Percentiles rank a stretch among this genome's conserved stretches.
Evolutionary conservation across 2,797 vertebrate species (phyloP).

Genomic region (Avahi laniger): DNA sequence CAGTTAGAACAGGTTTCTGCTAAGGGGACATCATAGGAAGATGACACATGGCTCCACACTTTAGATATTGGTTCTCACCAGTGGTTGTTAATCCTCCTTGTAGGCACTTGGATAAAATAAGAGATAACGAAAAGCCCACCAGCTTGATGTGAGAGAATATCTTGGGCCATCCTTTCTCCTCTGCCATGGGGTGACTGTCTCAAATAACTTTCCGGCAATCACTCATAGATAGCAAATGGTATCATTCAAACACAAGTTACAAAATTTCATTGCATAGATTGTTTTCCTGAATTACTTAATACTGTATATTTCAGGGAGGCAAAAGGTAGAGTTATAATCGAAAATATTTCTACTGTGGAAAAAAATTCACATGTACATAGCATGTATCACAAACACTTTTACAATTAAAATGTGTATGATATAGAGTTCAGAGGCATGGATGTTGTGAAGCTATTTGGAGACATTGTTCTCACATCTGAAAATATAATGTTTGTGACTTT

Average conservation of each 20-base stretch:
- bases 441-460: background rate
- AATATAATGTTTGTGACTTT: background rate
- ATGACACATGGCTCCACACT: background rate
- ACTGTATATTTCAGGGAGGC: background rate
- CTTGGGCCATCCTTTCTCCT: background rate
- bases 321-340: background rate
- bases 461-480: slow-evolving; percentile 9
- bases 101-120: background rate
- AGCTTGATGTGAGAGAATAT: background rate
- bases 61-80: background rate
- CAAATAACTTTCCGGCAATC: background rate
- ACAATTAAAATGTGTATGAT: background rate
- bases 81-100: background rate
- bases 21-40: background rate
- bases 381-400: background rate
- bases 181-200: background rate
- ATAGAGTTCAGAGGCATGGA: background rate
- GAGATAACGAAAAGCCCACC: background rate
- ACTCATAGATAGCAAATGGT: background rate
- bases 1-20: background rate
- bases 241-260: background rate
- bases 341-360: background rate
- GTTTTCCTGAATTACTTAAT: background rate
- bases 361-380: background rate
- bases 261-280: background rate